Percentiles rank a stretch among this genome's conserved stretches.
Conservation (phyloP, 2,113 vertebrate species). For the Hemichromis elongatus region DNA sequence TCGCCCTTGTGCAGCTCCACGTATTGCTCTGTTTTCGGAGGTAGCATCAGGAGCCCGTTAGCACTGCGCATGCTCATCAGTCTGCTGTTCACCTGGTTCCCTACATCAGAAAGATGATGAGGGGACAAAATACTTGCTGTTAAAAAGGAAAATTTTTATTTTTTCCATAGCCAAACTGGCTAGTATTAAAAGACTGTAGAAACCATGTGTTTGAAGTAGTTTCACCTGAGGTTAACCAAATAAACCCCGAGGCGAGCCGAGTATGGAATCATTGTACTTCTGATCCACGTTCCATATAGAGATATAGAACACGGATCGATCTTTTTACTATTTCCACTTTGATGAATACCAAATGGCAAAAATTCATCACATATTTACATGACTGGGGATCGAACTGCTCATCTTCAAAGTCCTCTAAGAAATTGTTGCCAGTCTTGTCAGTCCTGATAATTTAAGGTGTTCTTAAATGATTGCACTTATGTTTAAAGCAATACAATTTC, state of each 20-base stretch:
- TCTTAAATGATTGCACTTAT: not conserved
- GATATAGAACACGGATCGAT: not conserved
- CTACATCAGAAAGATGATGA: slow-evolving; percentile 56
- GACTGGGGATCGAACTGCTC: not conserved
- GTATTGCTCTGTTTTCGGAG: slow-evolving; percentile 99
- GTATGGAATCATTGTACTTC: not conserved
- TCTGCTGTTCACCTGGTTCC: slow-evolving; percentile 99
- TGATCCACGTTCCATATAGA: not conserved
- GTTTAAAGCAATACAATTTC: not conserved
- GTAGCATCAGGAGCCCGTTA: slow-evolving; percentile 99
- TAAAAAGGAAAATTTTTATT: not conserved
- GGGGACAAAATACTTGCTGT: not conserved
- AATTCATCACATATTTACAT: not conserved
- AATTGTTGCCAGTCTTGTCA: not conserved
- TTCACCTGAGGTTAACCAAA: not conserved
- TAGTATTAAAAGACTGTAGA: not conserved
- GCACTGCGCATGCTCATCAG: slow-evolving; percentile 99
- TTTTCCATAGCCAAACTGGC: not conserved
- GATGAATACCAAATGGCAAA: not conserved
- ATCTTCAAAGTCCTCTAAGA: not conserved
- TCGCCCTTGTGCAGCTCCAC: slow-evolving; percentile 99
- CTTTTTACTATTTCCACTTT: not conserved
- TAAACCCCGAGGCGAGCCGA: not conserved
- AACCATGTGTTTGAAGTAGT: not conserved
- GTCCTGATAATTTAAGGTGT: not conserved